Conservation (phyloP, 2,797 vertebrate species). For the Sylvilagus floridanus region DNA sequence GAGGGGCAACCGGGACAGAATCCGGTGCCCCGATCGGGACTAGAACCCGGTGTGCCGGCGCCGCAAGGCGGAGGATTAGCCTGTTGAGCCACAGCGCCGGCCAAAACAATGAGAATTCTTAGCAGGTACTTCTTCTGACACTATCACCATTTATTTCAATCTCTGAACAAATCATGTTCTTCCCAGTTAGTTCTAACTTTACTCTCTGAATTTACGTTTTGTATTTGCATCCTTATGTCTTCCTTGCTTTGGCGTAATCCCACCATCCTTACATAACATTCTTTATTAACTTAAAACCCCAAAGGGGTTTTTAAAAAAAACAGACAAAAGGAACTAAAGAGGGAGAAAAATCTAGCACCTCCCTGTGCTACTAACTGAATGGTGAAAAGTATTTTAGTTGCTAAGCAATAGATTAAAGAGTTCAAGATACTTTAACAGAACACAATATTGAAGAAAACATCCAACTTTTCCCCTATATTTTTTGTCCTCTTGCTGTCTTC, state of each 20-base stretch:
- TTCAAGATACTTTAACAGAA: conserved; percentile 59
- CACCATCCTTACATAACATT: conserved; percentile 31
- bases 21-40: too few species aligned
- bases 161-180: conserved; percentile 22
- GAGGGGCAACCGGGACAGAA: too few species aligned
- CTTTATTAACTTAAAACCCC: conserved; percentile 46
- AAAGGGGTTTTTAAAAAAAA: conserved; percentile 10
- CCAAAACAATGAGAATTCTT: not conserved
- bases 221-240: not conserved
- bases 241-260: not conserved
- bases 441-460: conserved; percentile 51
- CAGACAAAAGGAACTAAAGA: conserved; percentile 23
- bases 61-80: too few species aligned
- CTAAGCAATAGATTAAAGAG: conserved; percentile 70
- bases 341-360: conserved; percentile 41
- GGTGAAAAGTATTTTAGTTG: conserved; percentile 71
- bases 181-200: conserved; percentile 20
- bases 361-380: conserved; percentile 51
- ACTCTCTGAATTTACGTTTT: not conserved
- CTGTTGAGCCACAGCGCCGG: too few species aligned
- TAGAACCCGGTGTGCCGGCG: too few species aligned
- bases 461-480: not conserved
- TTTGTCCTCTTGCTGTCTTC: not conserved
- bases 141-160: not conserved
- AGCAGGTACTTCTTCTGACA: not conserved